Percentiles rank a stretch among this genome's conserved stretches.
phyloP scores from a whole-genome alignment of 2,888 invertebrate genomes.

The Drosophila infuscata region DNA sequence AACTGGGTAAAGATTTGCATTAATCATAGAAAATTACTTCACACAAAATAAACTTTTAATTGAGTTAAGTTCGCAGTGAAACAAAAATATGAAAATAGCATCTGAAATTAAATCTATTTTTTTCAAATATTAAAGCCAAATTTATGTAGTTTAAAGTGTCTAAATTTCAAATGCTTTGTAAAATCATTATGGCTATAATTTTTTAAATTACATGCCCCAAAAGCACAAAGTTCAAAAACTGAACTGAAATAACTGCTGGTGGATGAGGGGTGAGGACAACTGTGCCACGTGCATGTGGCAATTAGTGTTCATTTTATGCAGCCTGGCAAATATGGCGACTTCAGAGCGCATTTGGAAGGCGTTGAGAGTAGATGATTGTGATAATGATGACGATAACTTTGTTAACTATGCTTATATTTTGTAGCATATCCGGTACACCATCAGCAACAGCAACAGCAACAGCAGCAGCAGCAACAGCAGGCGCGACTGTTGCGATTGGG shows the following conservation, averaged over 20 bases:
- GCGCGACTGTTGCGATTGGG: constrained; percentile 46
- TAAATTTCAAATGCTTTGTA: not conserved
- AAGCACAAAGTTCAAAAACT: constrained; percentile 7
- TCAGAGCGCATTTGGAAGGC: constrained; percentile 7
- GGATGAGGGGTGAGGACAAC: constrained; percentile 3
- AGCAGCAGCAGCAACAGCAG: constrained; percentile 48
- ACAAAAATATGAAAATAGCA: not conserved
- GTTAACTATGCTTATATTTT: constrained; percentile 28
- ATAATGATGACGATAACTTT: constrained; percentile 17
- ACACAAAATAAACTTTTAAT: not conserved
- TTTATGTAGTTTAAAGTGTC: not conserved
- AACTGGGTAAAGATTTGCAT: not conserved
- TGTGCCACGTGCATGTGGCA: constrained; percentile 13
- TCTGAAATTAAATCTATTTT: not conserved
- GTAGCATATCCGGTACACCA: constrained; percentile 70
- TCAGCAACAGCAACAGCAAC: constrained; percentile 42
- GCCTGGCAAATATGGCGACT: constrained; percentile 14
- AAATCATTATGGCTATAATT: not conserved
- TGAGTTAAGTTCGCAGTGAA: not conserved
- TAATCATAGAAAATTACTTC: not conserved
- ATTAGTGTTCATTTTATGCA: constrained; percentile 35
- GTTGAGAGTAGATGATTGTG: constrained; percentile 3
- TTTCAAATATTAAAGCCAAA: not conserved
- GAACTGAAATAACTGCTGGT: not conserved
- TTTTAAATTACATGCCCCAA: not conserved